Evolutionary conservation across 2,888 invertebrate species (phyloP).

Genomic region (Drosophila setosimentum): DNA sequence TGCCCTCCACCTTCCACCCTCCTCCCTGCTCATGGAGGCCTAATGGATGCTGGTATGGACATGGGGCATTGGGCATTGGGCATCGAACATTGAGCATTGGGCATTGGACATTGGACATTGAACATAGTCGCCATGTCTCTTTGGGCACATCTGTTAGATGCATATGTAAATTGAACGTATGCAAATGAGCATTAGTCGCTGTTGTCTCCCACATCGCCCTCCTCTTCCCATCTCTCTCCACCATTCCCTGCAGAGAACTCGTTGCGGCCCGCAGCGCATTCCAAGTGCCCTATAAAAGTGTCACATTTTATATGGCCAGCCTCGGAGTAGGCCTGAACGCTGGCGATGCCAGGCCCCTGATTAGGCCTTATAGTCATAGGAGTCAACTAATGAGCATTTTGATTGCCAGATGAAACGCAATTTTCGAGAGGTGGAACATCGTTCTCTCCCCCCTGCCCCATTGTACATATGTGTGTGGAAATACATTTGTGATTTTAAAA

Average conservation of each 20-base stretch:
- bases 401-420: conserved; percentile 12
- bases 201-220: background rate
- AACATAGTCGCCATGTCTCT: conserved; percentile 9
- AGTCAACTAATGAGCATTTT: conserved; percentile 37
- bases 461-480: background rate
- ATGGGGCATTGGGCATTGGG: conserved; percentile 10
- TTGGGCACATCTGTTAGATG: conserved; percentile 57
- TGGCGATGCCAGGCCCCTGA: conserved; percentile 51
- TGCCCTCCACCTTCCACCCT: conserved; percentile 21
- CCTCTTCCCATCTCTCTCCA: background rate
- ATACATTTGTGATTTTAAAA: background rate
- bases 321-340: background rate
- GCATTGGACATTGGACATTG: conserved; percentile 9
- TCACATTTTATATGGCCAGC: conserved; percentile 67
- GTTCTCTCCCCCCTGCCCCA: background rate
- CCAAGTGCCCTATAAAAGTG: conserved; percentile 78
- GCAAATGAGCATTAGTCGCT: conserved; percentile 61
- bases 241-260: background rate
- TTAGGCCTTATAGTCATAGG: conserved; percentile 48
- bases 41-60: conserved; percentile 56
- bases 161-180: conserved; percentile 67
- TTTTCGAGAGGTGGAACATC: background rate
- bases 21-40: background rate
- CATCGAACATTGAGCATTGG: background rate
- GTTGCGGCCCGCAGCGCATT: conserved; percentile 62